phyloP scores from a whole-genome alignment of 2,113 vertebrate species.

The Anthoscopus minutus region DNA sequence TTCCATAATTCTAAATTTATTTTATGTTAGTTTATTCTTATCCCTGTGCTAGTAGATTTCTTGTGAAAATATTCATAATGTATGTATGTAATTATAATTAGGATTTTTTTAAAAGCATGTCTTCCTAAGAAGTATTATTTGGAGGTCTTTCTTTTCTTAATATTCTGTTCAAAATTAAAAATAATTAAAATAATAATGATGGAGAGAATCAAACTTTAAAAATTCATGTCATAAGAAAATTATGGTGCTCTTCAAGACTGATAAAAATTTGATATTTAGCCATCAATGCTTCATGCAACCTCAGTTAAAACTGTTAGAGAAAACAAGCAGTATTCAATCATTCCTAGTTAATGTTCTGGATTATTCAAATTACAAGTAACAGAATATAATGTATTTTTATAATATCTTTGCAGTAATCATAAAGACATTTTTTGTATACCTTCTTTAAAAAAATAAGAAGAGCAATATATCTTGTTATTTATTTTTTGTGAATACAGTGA shows the following conservation, averaged over 20 bases:
- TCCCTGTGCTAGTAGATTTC: neutral
- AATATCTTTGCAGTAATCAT: neutral
- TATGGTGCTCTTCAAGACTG: neutral
- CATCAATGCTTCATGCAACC: neutral
- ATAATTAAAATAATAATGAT: neutral
- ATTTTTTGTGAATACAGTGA: neutral
- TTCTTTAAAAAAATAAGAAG: neutral
- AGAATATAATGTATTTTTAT: neutral
- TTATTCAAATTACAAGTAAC: neutral
- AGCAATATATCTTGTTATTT: neutral
- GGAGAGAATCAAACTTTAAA: neutral
- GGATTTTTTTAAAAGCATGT: neutral
- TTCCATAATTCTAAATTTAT: neutral
- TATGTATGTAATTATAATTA: neutral
- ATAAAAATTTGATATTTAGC: neutral
- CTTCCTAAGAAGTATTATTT: neutral
- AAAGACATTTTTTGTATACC: neutral
- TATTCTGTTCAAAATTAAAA: neutral
- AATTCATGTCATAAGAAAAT: neutral
- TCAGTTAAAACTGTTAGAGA: neutral
- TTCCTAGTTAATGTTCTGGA: neutral
- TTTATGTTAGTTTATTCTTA: neutral
- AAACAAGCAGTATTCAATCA: neutral
- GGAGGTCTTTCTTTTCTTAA: neutral
- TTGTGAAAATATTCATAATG: neutral